Evolutionary conservation across 2,888 invertebrate genomes (phyloP), one percentile per base, ranked within the genome.

Genomic region (Operophtera brumata): DNA sequence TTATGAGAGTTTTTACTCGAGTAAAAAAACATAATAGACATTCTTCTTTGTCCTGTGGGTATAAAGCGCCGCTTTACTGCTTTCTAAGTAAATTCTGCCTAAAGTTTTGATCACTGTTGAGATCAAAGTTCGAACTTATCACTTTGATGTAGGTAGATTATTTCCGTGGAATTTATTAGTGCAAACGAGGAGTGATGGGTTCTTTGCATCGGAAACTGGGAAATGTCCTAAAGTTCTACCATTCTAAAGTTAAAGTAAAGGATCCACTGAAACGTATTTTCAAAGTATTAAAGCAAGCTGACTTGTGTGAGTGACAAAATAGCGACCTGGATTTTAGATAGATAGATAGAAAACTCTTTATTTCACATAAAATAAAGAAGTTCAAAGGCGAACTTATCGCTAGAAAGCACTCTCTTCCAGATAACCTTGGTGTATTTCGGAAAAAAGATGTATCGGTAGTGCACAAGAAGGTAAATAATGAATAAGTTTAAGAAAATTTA

Each of bases 131-230:
- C 12, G 36, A 9, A 49, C 37, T 47, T 40, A 47, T 47, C 35
- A 45, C 45, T 53, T 52, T 45, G 45, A 51, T 42, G 44, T 45
- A 32, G 45, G 44, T 45, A 32, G 45, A 44, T 44, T 14, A 47
- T 49, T 26, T 43, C 12, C 43, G 25, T 34, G 30, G 45, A 45
- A 49, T 45, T 51, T 34, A 51, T 51, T 45, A 34, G 40, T 39
- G 25, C 26, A 13, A 39, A 45, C 14, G 26, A 34, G 44, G 40
- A 26, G 12, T 36, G 25, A 41, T 41, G 26, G 41, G 20, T 14
- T 45, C 40, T 45, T 39, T 51, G 35, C 51, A 26, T 43, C 43
- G 37, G 26, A 11, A 42, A 48, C 8, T 26, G 3, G 11, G 11
- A 13, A 41, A 28, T 37, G 12, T 32, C 7, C 47, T 37, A 12